phyloP scores from a whole-genome alignment of 2,797 vertebrate species.

The Oreonectes daqikongensis region DNA sequence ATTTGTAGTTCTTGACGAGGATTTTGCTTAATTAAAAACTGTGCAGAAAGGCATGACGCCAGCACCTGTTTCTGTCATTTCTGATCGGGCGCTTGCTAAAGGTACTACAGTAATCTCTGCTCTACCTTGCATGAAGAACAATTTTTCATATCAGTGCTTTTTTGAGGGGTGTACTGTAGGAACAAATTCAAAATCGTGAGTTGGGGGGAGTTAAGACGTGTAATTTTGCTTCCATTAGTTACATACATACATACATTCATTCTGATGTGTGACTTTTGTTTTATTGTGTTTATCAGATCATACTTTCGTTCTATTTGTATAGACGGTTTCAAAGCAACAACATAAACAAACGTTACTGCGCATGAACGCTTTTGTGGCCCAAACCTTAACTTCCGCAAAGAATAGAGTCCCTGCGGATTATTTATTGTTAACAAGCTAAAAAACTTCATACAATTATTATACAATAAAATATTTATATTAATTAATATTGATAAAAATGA shows the following conservation, averaged over 20 bases:
- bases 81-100: constrained; percentile 37
- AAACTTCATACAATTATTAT: too few relatives aligned
- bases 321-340: too few relatives aligned
- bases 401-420: too few relatives aligned
- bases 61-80: constrained; percentile 45
- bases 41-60: constrained; percentile 42
- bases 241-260: too few relatives aligned
- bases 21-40: constrained; percentile 47
- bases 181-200: neutral
- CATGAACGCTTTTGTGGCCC: too few relatives aligned
- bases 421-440: too few relatives aligned
- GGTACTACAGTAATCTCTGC: constrained; percentile 13
- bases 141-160: constrained; percentile 2
- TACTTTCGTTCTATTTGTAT: too few relatives aligned
- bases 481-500: too few relatives aligned
- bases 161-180: neutral
- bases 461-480: too few relatives aligned
- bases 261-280: neutral
- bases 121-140: constrained; percentile 15
- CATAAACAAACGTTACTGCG: too few relatives aligned
- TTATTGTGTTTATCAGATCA: neutral
- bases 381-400: too few relatives aligned
- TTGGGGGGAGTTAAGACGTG: neutral
- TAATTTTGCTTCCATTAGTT: neutral
- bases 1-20: constrained; percentile 39